Base-by-base conservation (phyloP, 2,113 vertebrate species). In the Anolis carolinensis region DNA sequence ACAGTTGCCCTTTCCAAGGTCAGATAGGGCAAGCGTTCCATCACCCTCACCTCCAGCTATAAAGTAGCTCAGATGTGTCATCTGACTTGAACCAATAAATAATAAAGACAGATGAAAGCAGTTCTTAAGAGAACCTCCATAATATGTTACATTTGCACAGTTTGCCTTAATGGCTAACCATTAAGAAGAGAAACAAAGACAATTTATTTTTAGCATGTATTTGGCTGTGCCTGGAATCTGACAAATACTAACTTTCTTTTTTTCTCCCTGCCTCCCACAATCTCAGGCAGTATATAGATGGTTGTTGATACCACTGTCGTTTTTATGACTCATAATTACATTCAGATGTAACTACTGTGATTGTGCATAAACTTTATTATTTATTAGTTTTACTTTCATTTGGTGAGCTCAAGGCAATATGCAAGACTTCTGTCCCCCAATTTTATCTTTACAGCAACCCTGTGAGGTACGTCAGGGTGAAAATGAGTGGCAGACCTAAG, bases 1-100 rank as follows among this genome's bases (percentile, higher is more conserved):
- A 86, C 0, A 0, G 88, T 95, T 93, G 92, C 92, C 92, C 93
- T 93, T 94, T 92, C 91, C 90, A 93, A 90, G 94, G 93, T 95
- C 93, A 92, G 91, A 85, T 92, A 92, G 92, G 94, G 90, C 92
- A 95, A 8, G 0, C 92, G 89, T 93, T 86, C 89, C 92, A 93
- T 94, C 94, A 94, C 89, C 92, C 92, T 85, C 94, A 94, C 93
- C 92, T 95, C 89, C 86, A 89, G 86, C 92, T 92, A 92, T 92
- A 95, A 95, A 95, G 93, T 92, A 92, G 87, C 92, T 92, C 84
- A 84, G 91, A 92, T 84, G 92, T 94, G 93, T 95, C 94, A 91
- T 88, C 55, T 55, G 67, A 92, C 91, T 93, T 89, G 78, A 93
- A 94, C 81, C 75, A 92, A 94, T 94, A 94, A 95, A 94, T 94